Evolutionary conservation across 2,888 invertebrate genomes (phyloP).

Genomic region (Dasysyrphus tricinctus): DNA sequence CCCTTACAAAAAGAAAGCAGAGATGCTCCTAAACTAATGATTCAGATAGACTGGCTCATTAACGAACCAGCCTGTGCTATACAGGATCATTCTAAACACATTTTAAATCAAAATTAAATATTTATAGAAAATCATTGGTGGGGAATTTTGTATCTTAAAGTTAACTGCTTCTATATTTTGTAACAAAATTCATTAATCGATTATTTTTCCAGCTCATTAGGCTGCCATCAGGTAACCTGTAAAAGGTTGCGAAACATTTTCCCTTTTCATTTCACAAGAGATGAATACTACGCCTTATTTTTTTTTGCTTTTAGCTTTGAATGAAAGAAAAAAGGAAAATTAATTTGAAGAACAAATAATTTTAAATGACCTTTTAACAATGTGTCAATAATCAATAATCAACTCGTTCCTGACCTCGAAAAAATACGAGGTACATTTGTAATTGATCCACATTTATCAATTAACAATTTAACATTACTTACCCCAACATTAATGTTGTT

Average conservation of each 20-base stretch:
- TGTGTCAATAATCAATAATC: background rate
- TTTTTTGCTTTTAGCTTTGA: too few species aligned
- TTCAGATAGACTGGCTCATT: too few species aligned
- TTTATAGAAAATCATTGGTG: background rate
- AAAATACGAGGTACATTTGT: background rate
- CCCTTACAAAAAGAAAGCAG: too few species aligned
- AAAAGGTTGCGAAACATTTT: too few species aligned
- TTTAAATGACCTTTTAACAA: background rate
- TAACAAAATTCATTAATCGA: too few species aligned
- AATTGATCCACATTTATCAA: slow-evolving; percentile 28
- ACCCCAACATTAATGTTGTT: slow-evolving; percentile 55
- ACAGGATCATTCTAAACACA: too few species aligned
- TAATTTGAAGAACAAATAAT: background rate
- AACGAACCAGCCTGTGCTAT: too few species aligned
- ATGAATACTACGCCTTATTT: too few species aligned
- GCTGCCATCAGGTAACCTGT: too few species aligned
- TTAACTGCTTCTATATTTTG: background rate
- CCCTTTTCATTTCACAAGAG: too few species aligned
- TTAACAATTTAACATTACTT: slow-evolving; percentile 47
- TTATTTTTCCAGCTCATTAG: too few species aligned
- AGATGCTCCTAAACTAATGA: too few species aligned
- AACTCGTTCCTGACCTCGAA: slow-evolving; percentile 22
- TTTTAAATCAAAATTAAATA: background rate
- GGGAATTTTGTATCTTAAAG: background rate
- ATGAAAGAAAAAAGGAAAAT: background rate